These are phyloP conservation scores for Lagopus leucura DNA, from an alignment of 2,113 vertebrate species.

Conservation along the genomic window DNA sequence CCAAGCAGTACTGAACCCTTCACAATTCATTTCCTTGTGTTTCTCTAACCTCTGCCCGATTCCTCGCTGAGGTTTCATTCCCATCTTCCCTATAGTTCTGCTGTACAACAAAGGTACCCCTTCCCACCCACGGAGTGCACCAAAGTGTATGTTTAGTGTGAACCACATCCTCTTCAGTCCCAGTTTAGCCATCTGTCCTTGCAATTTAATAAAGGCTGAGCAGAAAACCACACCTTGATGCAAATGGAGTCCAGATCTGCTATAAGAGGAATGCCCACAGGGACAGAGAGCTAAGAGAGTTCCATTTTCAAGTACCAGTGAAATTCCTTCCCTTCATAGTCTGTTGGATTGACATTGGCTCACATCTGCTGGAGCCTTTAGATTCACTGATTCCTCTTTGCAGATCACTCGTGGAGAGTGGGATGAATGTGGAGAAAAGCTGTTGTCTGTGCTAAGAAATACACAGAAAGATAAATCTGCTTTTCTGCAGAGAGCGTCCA, in stretches of 20 bases:
- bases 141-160: slow-evolving; percentile 21
- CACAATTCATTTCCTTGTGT: background rate
- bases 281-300: background rate
- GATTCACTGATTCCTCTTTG: slow-evolving; percentile 1
- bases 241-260: background rate
- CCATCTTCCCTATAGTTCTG: background rate
- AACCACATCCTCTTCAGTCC: slow-evolving; percentile 37
- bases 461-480: background rate
- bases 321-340: background rate
- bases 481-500: background rate
- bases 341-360: background rate
- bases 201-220: background rate
- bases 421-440: slow-evolving; percentile 21
- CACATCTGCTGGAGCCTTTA: rapidly evolving
- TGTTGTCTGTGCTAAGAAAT: slow-evolving; percentile 14
- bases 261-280: background rate
- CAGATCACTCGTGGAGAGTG: background rate
- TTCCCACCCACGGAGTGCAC: background rate
- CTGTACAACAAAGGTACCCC: background rate
- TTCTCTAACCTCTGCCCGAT: background rate
- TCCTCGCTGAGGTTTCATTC: background rate
- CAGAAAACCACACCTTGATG: background rate
- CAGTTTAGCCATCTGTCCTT: slow-evolving; percentile 55
- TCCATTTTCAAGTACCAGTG: background rate
- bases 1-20: background rate